A percentile compares a stretch with the other conserved stretches of the same genome.
Evolutionary conservation across 2,797 vertebrate species (phyloP).

Genomic region (Glossophaga mutica): DNA sequence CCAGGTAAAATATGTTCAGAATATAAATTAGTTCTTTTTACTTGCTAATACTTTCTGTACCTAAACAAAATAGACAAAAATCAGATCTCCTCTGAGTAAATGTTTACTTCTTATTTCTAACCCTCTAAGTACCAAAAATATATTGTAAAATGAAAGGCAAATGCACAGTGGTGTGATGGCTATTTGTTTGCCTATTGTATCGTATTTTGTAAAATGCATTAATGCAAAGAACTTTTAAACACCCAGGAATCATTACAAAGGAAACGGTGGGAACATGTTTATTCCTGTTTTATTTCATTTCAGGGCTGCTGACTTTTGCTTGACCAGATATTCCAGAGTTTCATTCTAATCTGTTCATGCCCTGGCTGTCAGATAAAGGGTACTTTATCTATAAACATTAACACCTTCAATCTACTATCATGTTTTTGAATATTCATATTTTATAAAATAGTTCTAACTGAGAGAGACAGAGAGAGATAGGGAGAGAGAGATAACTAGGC

Average conservation of each 20-base stretch:
- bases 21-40: slow-evolving; percentile 42
- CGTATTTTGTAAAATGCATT: slow-evolving; percentile 69
- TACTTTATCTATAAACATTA: slow-evolving; percentile 30
- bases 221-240: slow-evolving; percentile 76
- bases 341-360: slow-evolving; percentile 71
- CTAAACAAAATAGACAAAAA: slow-evolving; percentile 51
- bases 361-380: slow-evolving; percentile 56
- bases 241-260: slow-evolving; percentile 68
- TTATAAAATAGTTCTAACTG: not conserved
- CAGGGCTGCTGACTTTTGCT: slow-evolving; percentile 66
- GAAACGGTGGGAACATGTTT: slow-evolving; percentile 69
- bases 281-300: slow-evolving; percentile 72
- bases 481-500: not conserved
- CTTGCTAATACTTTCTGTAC: slow-evolving; percentile 19
- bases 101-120: slow-evolving; percentile 63
- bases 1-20: not conserved
- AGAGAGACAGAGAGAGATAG: not conserved
- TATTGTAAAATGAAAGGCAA: slow-evolving; percentile 60
- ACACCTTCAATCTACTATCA: not conserved
- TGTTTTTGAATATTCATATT: slow-evolving; percentile 22
- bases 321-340: slow-evolving; percentile 75
- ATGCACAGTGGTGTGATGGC: not conserved
- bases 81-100: slow-evolving; percentile 59
- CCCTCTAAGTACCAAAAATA: slow-evolving; percentile 67
- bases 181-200: slow-evolving; percentile 67